Base-by-base conservation (phyloP, 2,113 vertebrate genomes). In the Sinocyclocheilus grahami region DNA sequence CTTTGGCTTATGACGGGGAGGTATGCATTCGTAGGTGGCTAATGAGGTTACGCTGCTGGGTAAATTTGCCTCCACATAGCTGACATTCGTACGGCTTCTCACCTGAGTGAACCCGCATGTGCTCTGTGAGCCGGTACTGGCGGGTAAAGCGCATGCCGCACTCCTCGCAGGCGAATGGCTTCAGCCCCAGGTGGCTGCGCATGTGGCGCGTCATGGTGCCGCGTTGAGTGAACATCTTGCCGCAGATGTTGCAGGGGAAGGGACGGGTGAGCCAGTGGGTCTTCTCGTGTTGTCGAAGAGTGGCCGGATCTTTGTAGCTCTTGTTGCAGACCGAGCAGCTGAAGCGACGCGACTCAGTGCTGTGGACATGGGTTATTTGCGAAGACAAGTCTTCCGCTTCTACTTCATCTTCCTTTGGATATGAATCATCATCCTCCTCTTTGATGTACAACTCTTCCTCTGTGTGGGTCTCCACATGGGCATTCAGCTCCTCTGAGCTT, bases 21-120 rank as follows among this genome's bases (percentile, higher is more conserved):
- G 96, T 97, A 93, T 97, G 97, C 97, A 97, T 97, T 91, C 96
- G 95, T 93, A 97, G 93, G 94, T 97, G 97, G 94, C 96, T 97
- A 92, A 97, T 96, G 92, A 97, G 96, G 93, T 97, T 97, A 91
- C 97, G 96, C 92, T 97, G 97, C 94, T 97, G 97, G 82, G 97
- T 97, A 93, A 97, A 97, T 90, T 97, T 97, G 89, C 96, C 96
- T 78, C 97, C 96, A 65, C 97, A 97, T 69, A 97, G 95, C 93
- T 97, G 96, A 95, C 97, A 97, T 95, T 97, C 96, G 58, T 97
- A 97, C 91, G 97, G 97, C 94, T 97, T 97, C 93, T 97, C 97
- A 74, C 97, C 97, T 77, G 97, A 97, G 94, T 97, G 97, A 91
- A 97, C 96, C 6, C 97, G 96, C 96, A 97, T 97, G 94, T 97